Conservation (phyloP, 1,140 invertebrate genomes). For the Papilio machaon region DNA sequence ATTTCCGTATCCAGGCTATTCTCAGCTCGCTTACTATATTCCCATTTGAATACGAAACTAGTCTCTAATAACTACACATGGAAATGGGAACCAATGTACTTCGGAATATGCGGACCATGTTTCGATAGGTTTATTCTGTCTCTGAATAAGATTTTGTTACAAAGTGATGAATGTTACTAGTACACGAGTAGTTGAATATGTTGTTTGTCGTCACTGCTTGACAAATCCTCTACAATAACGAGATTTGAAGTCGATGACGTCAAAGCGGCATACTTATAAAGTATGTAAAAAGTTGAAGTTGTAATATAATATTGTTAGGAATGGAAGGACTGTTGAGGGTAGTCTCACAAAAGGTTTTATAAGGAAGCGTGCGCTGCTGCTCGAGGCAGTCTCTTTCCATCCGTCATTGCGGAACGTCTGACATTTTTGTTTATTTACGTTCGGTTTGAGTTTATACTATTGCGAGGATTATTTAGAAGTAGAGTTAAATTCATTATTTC, state of each 20-base stretch:
- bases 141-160: conserved; percentile 6
- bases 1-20: conserved; percentile 27
- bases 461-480: too few relatives aligned
- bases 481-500: too few relatives aligned
- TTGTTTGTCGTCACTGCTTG: neutral
- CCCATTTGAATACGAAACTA: conserved; percentile 35
- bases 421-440: too few relatives aligned
- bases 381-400: too few relatives aligned
- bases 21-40: conserved; percentile 26
- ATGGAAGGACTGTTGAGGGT: too few relatives aligned
- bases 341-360: too few relatives aligned
- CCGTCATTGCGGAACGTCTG: too few relatives aligned
- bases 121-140: neutral
- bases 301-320: too few relatives aligned
- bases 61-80: conserved; percentile 23
- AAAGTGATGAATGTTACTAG: neutral
- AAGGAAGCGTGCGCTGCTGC: too few relatives aligned
- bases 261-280: neutral
- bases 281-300: too few relatives aligned
- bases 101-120: conserved; percentile 16
- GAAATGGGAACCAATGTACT: conserved; percentile 7
- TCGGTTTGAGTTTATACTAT: too few relatives aligned
- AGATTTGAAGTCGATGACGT: neutral
- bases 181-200: neutral
- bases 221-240: neutral